Evolutionary conservation across 2,888 invertebrate species (phyloP).

Genomic region (Chrysotoxum bicinctum): DNA sequence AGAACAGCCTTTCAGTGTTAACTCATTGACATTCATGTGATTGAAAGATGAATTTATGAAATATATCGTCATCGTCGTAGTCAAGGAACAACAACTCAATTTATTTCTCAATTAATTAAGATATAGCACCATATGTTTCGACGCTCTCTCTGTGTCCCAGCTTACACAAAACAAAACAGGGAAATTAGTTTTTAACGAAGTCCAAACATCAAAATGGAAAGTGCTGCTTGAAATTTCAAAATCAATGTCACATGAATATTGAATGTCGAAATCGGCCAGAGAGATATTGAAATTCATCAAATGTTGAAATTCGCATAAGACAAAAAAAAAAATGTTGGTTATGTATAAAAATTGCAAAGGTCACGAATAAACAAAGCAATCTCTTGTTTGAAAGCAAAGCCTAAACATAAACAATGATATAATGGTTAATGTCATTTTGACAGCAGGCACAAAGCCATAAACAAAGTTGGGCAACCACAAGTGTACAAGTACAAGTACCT

Average conservation of each 20-base stretch:
- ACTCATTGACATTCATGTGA: not conserved
- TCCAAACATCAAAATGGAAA: constrained; percentile 24
- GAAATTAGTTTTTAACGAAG: constrained; percentile 24
- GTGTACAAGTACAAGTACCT: not conserved
- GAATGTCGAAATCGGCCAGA: not conserved
- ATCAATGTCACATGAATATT: constrained; percentile 47
- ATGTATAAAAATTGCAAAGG: constrained; percentile 34
- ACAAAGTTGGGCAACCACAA: constrained; percentile 58
- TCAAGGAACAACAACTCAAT: constrained; percentile 29
- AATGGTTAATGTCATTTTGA: constrained; percentile 50
- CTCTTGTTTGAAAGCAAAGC: constrained; percentile 20
- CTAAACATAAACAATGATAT: constrained; percentile 43
- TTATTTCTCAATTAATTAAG: constrained; percentile 47
- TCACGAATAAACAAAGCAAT: constrained; percentile 36
- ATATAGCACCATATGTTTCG: not conserved
- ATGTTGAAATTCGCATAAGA: constrained; percentile 40
- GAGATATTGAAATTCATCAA: constrained; percentile 46
- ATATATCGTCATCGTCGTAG: not conserved
- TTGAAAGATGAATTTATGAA: constrained; percentile 42
- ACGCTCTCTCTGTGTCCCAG: not conserved
- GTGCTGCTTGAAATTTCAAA: constrained; percentile 18
- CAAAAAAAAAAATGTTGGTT: not conserved
- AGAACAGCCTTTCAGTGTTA: not conserved
- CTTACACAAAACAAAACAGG: not conserved
- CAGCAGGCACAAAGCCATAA: constrained; percentile 17